Conservation (phyloP, 2,888 invertebrate genomes). For the Eupithecia subumbrata region DNA sequence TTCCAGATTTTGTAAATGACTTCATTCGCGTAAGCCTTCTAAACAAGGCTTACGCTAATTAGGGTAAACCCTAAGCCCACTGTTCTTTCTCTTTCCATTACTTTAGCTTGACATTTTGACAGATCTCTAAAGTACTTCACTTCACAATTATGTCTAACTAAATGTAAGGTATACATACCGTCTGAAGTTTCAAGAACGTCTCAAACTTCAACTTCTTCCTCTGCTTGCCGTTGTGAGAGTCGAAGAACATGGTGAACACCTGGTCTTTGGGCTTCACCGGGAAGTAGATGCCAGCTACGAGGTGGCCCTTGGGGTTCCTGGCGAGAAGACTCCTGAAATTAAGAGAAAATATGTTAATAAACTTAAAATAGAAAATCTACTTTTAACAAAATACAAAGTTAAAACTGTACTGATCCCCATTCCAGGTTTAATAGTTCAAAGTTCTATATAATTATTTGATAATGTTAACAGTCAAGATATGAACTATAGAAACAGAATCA, state of each 20-base stretch:
- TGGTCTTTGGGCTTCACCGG: constrained; percentile 86
- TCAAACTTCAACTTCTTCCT: constrained; percentile 91
- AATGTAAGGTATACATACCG: constrained; percentile 71
- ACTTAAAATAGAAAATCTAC: neutral
- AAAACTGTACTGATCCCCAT: neutral
- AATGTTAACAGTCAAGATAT: too few species aligned
- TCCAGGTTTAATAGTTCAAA: neutral
- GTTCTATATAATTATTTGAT: neutral
- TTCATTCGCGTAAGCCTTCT: neutral
- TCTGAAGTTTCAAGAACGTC: constrained; percentile 85
- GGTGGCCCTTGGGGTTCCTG: constrained; percentile 92
- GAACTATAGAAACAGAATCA: too few species aligned
- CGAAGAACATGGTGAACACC: constrained; percentile 92
- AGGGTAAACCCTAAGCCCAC: neutral
- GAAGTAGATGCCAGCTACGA: constrained; percentile 94
- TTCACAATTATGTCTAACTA: neutral
- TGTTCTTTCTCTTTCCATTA: neutral
- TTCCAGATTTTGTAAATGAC: neutral
- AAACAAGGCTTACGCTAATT: too few species aligned
- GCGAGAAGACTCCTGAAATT: constrained; percentile 88
- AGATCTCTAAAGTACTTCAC: neutral
- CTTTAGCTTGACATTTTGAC: neutral
- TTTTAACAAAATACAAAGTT: neutral
- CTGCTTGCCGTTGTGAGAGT: constrained; percentile 87
- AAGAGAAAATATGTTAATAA: neutral